Evolutionary conservation across 1,140 invertebrate genomes (phyloP).

Genomic region (Mesaphorura yosii): DNA sequence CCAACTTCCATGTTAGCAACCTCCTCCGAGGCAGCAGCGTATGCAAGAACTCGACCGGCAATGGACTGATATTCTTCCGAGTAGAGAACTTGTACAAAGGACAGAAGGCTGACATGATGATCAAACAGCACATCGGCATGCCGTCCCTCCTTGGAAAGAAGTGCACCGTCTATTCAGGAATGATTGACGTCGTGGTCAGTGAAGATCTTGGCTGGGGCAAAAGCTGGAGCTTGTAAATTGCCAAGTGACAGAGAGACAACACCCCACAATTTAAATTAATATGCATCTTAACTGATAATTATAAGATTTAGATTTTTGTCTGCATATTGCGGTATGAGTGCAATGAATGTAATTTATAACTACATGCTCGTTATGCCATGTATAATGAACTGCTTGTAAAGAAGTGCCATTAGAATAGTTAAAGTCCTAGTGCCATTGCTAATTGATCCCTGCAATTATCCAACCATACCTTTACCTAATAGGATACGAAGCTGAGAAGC

Average conservation of each 20-base stretch:
- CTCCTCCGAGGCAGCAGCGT: too few relatives aligned
- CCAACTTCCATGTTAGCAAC: too few relatives aligned
- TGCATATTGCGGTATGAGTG: not conserved
- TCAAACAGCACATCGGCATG: constrained; percentile 32
- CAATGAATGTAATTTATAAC: not conserved
- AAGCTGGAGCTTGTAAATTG: constrained; percentile 25
- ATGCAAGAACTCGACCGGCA: too few relatives aligned
- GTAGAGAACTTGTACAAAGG: constrained; percentile 34
- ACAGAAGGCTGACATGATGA: constrained; percentile 35
- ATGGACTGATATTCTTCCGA: constrained; percentile 33
- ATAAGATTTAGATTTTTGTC: not conserved
- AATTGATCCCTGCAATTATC: too few relatives aligned
- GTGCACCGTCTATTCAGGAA: constrained; percentile 32
- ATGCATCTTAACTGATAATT: not conserved
- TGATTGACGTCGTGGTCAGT: constrained; percentile 29
- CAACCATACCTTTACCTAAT: too few relatives aligned
- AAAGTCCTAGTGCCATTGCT: too few relatives aligned
- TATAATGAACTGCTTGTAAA: not conserved
- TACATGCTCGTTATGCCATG: not conserved
- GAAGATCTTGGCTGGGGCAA: constrained; percentile 16
- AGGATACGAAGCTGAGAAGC: not conserved
- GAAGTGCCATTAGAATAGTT: not conserved
- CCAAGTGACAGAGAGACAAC: not conserved
- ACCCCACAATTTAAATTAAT: not conserved
- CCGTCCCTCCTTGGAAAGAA: constrained; percentile 29